Evolutionary conservation across 2,888 invertebrate species (phyloP).

Genomic region (Deroplatys truncata): DNA sequence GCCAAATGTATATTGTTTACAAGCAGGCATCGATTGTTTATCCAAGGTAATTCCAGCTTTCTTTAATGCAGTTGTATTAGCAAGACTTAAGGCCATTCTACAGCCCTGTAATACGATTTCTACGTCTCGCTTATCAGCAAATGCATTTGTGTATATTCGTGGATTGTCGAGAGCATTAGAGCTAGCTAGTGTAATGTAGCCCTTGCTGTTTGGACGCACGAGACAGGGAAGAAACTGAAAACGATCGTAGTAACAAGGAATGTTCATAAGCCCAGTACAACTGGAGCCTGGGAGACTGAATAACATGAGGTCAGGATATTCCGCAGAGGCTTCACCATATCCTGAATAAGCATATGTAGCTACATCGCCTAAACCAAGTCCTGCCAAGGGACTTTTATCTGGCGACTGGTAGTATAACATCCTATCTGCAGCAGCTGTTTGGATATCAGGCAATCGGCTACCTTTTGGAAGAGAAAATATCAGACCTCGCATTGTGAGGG

Average conservation of each 20-base stretch:
- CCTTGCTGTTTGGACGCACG: neutral
- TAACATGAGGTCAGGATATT: slow-evolving; percentile 79
- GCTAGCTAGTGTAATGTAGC: neutral
- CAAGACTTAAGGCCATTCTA: neutral
- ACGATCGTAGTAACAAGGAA: neutral
- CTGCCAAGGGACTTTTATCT: neutral
- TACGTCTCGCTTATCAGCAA: neutral
- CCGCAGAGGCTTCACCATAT: neutral
- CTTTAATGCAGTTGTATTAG: neutral
- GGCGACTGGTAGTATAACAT: neutral
- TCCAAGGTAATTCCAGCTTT: neutral
- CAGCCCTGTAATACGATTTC: neutral
- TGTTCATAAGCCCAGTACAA: too few relatives aligned
- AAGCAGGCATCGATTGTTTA: too few relatives aligned
- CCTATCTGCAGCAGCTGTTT: neutral
- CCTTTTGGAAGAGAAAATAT: too few relatives aligned
- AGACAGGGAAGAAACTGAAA: neutral
- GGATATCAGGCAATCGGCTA: neutral
- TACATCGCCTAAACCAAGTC: neutral
- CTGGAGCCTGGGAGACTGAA: too few relatives aligned
- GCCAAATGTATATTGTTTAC: too few relatives aligned
- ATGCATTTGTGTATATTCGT: neutral
- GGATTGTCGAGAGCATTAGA: neutral
- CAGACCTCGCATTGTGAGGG: slow-evolving; percentile 63
- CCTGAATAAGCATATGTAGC: neutral